phyloP scores from a whole-genome alignment of 2,888 invertebrate species.

The Oxytorus armatus region DNA sequence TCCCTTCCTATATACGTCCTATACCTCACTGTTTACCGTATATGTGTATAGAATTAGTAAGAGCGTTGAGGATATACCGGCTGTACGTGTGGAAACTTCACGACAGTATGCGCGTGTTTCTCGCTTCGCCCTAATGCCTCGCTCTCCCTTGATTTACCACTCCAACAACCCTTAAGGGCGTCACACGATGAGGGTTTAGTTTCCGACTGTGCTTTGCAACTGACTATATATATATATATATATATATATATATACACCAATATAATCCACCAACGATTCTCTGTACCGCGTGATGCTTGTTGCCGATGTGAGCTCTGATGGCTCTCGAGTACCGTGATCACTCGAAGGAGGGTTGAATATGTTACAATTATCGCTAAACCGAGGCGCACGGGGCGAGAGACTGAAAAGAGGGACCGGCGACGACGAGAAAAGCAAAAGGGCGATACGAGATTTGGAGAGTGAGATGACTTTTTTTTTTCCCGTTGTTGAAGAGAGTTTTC shows the following conservation, averaged over 20 bases:
- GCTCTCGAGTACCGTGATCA: slow-evolving; percentile 63
- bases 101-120: slow-evolving; percentile 44
- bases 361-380: slow-evolving; percentile 83
- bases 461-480: slow-evolving; percentile 50
- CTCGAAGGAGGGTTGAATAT: slow-evolving; percentile 79
- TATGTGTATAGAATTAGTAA: slow-evolving; percentile 38
- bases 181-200: slow-evolving; percentile 62
- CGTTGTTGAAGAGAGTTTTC: slow-evolving; percentile 27
- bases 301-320: slow-evolving; percentile 33
- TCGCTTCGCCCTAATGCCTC: slow-evolving; percentile 50
- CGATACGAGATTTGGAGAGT: slow-evolving; percentile 38
- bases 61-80: slow-evolving; percentile 14
- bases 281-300: slow-evolving; percentile 10
- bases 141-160: slow-evolving; percentile 73
- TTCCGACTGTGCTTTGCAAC: slow-evolving; percentile 42
- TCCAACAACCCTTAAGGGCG: slow-evolving; percentile 73
- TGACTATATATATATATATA: slow-evolving; percentile 5
- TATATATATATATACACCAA: neutral
- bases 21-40: slow-evolving; percentile 1
- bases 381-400: slow-evolving; percentile 65
- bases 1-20: slow-evolving; percentile 5
- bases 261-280: neutral
- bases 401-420: slow-evolving; percentile 20
- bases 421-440: slow-evolving; percentile 41
- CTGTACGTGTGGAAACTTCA: slow-evolving; percentile 13